Evolutionary conservation across 1,140 invertebrate genomes (phyloP).

Genomic region (Dinoponera quadriceps): DNA sequence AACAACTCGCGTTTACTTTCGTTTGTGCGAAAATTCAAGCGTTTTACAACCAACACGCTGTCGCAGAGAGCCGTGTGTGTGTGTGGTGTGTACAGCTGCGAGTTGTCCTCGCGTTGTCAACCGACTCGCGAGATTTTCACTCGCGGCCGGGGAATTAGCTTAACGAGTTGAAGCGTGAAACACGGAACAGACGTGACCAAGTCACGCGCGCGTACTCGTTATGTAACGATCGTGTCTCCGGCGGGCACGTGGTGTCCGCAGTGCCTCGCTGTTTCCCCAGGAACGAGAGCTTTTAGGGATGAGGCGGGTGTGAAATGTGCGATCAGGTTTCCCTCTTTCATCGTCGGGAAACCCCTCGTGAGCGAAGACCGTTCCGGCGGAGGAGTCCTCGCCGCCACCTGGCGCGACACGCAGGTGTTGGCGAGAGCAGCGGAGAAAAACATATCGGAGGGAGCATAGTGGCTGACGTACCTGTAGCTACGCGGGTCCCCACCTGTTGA

Average conservation of each 20-base stretch:
- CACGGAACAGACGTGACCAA: background rate
- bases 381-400: constrained; percentile 50
- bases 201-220: constrained; percentile 23
- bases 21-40: background rate
- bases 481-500: constrained; percentile 81
- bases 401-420: constrained; percentile 62
- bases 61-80: background rate
- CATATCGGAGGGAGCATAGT: constrained; percentile 46
- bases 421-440: constrained; percentile 20
- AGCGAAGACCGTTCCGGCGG: background rate
- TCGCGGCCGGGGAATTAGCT: background rate
- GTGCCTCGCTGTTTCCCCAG: constrained; percentile 29
- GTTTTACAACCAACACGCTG: background rate
- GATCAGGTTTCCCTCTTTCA: background rate
- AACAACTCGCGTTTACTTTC: background rate
- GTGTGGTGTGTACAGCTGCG: too few species aligned
- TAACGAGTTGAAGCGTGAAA: constrained; percentile 8
- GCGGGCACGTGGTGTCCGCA: constrained; percentile 49
- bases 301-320: constrained; percentile 6
- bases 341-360: constrained; percentile 22
- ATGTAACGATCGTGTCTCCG: constrained; percentile 39
- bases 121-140: background rate
- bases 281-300: background rate
- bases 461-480: constrained; percentile 74
- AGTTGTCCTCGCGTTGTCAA: background rate